Evolutionary conservation across 1,140 invertebrate species (phyloP).

Genomic region (Apis cerana): DNA sequence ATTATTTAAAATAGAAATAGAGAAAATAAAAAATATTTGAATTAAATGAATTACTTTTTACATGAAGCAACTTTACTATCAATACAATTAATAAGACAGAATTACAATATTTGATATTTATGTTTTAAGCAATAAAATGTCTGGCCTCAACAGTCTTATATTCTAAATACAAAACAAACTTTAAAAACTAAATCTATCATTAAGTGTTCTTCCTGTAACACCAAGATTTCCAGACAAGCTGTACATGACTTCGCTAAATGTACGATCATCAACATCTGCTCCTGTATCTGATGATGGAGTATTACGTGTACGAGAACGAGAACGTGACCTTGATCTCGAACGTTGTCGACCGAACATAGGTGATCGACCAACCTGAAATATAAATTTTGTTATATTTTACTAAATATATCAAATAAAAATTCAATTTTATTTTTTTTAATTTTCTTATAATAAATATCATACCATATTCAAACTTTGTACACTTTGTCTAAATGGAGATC

Average conservation of each 20-base stretch:
- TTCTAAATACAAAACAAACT: constrained; percentile 56
- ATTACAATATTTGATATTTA: constrained; percentile 4
- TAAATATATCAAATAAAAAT: background rate
- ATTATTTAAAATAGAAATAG: constrained; percentile 8
- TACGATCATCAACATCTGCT: constrained; percentile 73
- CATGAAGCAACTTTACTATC: constrained; percentile 28
- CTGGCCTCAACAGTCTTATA: constrained; percentile 61
- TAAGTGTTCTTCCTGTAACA: constrained; percentile 77
- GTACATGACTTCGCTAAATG: constrained; percentile 78
- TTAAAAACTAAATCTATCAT: constrained; percentile 78
- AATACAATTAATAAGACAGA: constrained; percentile 24
- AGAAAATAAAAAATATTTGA: constrained; percentile 12
- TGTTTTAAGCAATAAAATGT: constrained; percentile 40
- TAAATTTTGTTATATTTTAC: background rate
- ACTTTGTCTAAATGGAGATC: constrained; percentile 72
- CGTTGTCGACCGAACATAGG: constrained; percentile 62
- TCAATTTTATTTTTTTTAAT: background rate
- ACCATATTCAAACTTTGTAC: constrained; percentile 68
- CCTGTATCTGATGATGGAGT: constrained; percentile 51
- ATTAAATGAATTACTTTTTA: background rate
- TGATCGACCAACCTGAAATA: constrained; percentile 58
- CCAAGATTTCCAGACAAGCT: constrained; percentile 74
- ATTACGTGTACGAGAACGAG: constrained; percentile 72
- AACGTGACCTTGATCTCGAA: constrained; percentile 73
- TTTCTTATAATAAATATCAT: constrained; percentile 10